A percentile compares a stretch with the other conserved stretches of the same genome.
These are phyloP conservation scores for Sphinx pinastri DNA, from an alignment of 2,888 invertebrate genomes.

Conservation along the genomic window DNA sequence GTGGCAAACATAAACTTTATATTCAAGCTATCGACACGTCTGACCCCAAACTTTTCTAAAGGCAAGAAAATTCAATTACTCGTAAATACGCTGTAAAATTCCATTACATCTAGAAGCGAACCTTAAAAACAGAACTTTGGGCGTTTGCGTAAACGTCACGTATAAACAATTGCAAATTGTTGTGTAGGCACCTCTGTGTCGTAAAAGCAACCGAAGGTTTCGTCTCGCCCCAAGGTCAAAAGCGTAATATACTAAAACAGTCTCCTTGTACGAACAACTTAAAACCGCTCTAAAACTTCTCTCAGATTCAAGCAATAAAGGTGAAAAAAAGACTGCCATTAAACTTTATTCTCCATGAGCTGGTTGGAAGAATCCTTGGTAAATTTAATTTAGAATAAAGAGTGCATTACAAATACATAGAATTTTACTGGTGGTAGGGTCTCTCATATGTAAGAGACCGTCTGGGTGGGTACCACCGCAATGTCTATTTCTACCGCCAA, in stretches of 20 bases:
- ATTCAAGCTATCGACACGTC: neutral
- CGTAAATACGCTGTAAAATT: conserved; percentile 27
- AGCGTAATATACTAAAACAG: conserved; percentile 24
- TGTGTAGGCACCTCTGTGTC: neutral
- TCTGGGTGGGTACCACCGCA: too few relatives aligned
- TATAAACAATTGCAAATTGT: conserved; percentile 13
- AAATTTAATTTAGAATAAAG: neutral
- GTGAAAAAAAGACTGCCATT: neutral
- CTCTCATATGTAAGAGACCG: too few relatives aligned
- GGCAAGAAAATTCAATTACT: conserved; percentile 26
- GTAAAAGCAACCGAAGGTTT: conserved; percentile 9
- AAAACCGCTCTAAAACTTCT: conserved; percentile 8
- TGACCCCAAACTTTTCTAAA: neutral
- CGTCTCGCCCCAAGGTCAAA: conserved; percentile 27
- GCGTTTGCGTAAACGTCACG: neutral
- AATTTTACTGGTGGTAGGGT: too few relatives aligned
- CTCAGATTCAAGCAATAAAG: conserved; percentile 4
- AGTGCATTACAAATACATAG: neutral
- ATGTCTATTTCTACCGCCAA: too few relatives aligned
- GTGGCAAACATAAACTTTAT: neutral
- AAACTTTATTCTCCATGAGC: neutral
- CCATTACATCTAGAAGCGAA: neutral
- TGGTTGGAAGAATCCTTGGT: neutral
- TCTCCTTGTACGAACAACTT: conserved; percentile 5
- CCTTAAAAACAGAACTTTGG: neutral